Evolutionary conservation across 2,888 invertebrate genomes (phyloP), one percentile per base, ranked within the genome.

Genomic region (Aphidoletes aphidimyza): DNA sequence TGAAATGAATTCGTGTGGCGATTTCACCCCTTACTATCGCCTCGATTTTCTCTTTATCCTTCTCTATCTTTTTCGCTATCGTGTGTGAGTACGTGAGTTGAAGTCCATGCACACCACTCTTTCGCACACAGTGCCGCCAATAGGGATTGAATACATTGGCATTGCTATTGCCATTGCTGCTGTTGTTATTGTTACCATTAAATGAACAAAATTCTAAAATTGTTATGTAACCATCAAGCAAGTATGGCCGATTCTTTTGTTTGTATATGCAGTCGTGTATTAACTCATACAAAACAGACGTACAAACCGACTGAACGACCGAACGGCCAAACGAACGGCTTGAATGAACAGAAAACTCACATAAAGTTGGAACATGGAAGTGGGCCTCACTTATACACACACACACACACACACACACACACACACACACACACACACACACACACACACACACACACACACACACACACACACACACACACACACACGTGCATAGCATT

Each of bases 21-120:
- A 81, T 81, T 81, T 81, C 81, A 81, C 81, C 81, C 81, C 37
- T 81, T 37, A n/a, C 22, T n/a, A n/a, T n/a, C n/a, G n/a, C n/a
- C n/a, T n/a, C n/a, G n/a, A n/a, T n/a, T n/a, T n/a, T n/a, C n/a
- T n/a, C n/a, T n/a, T n/a, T n/a, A n/a, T n/a, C n/a, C n/a, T n/a
- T n/a, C n/a, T n/a, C n/a, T n/a, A n/a, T n/a, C n/a, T n/a, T n/a
- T n/a, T n/a, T n/a, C n/a, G n/a, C n/a, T n/a, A n/a, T n/a, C n/a
- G n/a, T n/a, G n/a, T n/a, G n/a, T n/a, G n/a, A n/a, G 54, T 19
- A 54, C 22, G 17, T 54, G 54, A 5, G 17, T 17, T n/a, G 22
- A 8, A 19, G 5, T 19, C 17, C 22, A n/a, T 54, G 54, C 37
- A 37, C 37, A 81, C 78, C 0, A 47, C n/a, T n/a, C 37, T 37